Conservation (phyloP, 2,113 vertebrate species). For the Spermophilus dauricus region DNA sequence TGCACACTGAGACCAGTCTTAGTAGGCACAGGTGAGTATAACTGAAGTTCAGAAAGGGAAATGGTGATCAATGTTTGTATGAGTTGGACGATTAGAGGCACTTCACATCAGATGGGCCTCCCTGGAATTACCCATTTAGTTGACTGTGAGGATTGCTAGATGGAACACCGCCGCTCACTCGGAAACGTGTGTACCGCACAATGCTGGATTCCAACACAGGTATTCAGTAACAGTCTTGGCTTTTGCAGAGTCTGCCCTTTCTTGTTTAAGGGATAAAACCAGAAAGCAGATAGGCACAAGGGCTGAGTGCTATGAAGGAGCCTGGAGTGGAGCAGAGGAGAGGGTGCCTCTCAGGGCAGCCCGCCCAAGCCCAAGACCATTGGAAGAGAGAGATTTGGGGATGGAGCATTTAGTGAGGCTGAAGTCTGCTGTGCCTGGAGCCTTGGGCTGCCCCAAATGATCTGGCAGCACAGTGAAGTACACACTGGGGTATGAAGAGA, state of each 20-base stretch:
- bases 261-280: not conserved
- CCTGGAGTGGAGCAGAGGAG: no score
- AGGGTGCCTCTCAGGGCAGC: not conserved
- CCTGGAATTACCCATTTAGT: fast-evolving
- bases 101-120: not conserved
- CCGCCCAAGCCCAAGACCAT: not conserved
- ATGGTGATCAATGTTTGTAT: fast-evolving
- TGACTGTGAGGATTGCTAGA: fast-evolving
- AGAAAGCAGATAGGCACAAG: not conserved
- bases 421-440: not conserved
- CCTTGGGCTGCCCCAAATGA: no score
- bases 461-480: no score
- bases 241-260: fast-evolving
- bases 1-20: not conserved
- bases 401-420: not conserved
- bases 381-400: no score
- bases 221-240: not conserved
- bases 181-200: not conserved
- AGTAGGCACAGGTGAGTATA: not conserved
- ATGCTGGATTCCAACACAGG: no score
- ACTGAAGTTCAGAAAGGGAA: not conserved
- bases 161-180: not conserved
- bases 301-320: fast-evolving
- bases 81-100: not conserved
- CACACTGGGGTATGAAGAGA: no score